Conservation (phyloP, 1,140 invertebrate genomes). For the Anastrepha obliqua region DNA sequence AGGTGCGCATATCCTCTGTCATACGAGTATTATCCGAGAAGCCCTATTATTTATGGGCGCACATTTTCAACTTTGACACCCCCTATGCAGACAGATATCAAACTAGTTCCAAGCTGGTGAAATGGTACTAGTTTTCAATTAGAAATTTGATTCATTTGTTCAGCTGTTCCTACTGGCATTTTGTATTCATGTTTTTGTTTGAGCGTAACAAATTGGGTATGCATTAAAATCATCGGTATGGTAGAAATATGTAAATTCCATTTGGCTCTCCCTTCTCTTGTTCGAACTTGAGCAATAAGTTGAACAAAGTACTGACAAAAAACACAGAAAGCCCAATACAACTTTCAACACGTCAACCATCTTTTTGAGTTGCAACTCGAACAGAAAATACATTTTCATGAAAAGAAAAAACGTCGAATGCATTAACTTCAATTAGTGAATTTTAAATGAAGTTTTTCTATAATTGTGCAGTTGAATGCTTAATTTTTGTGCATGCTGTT, state of each 20-base stretch:
- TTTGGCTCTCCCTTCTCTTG: not conserved
- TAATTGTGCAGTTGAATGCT: not conserved
- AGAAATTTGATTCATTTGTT: not conserved
- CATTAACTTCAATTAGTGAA: not conserved
- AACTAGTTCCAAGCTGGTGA: no score
- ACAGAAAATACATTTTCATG: not conserved
- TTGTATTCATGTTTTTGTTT: not conserved
- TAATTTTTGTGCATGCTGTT: no score
- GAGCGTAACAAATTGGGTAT: conserved; percentile 24
- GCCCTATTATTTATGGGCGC: no score
- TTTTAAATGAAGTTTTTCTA: not conserved
- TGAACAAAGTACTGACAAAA: not conserved
- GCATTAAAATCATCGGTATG: not conserved
- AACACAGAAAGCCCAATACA: not conserved
- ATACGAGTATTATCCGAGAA: no score
- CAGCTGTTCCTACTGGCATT: not conserved
- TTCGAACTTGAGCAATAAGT: not conserved
- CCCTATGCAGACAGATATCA: no score
- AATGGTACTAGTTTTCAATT: no score
- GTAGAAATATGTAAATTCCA: conserved; percentile 18
- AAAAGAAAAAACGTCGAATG: fast-evolving
- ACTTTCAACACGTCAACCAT: not conserved
- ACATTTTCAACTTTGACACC: no score
- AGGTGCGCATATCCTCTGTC: no score
- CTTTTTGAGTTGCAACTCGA: not conserved